A percentile compares a stretch with the other conserved stretches of the same genome.
Conservation (phyloP, 2,797 vertebrate species). For the Euphonia xanthogaster region DNA sequence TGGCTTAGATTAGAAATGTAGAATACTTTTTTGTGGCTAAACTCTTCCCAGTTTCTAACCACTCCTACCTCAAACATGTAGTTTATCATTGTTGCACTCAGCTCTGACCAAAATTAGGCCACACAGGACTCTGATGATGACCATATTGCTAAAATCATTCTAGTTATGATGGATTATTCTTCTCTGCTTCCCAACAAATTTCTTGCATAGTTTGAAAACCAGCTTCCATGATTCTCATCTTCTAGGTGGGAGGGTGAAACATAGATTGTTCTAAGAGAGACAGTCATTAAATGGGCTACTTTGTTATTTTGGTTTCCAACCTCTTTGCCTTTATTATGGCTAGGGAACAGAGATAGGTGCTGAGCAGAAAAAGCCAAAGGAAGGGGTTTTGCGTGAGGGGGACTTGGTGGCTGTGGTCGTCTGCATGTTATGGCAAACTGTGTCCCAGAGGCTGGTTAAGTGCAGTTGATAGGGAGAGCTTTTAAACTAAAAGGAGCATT, state of each 20-base stretch:
- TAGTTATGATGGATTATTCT: not conserved
- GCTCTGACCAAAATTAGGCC: conserved; percentile 21
- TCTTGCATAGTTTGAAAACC: not conserved
- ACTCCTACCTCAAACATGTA: not conserved
- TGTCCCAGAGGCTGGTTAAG: not conserved
- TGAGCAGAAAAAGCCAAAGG: not conserved
- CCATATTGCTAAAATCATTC: not conserved
- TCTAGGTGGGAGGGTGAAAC: not conserved
- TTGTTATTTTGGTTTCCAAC: not conserved
- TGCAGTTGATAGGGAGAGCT: not conserved
- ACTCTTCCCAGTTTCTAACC: not conserved
- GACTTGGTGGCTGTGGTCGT: not conserved
- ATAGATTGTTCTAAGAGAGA: not conserved
- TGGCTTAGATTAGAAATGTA: not conserved
- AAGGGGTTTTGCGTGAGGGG: not conserved
- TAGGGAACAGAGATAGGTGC: not conserved
- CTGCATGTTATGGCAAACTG: not conserved
- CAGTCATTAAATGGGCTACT: not conserved
- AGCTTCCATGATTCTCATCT: not conserved
- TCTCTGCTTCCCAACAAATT: not conserved
- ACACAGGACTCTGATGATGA: not conserved
- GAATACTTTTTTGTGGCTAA: not conserved
- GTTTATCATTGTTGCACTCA: not conserved
- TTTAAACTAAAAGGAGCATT: not conserved
- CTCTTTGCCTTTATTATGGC: not conserved